Conservation (phyloP, 1,140 invertebrate genomes). For the Oreohelix idahoensis region DNA sequence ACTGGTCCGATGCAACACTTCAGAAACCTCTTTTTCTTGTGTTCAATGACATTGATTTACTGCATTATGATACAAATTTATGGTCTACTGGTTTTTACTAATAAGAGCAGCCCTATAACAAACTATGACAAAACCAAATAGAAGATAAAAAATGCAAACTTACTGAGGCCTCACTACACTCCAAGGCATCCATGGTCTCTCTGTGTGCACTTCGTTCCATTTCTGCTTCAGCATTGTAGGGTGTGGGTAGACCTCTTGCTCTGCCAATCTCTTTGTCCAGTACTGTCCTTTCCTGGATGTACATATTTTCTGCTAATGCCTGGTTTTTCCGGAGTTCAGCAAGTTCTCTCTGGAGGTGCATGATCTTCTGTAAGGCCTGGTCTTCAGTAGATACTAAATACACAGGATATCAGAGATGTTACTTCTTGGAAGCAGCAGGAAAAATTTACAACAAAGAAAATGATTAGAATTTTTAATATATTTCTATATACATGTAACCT, state of each 20-base stretch:
- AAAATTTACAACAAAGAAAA: no score
- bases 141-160: slow-evolving; percentile 46
- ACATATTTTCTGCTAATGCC: slow-evolving; percentile 61
- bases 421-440: no score
- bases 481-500: no score
- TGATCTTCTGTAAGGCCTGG: slow-evolving; percentile 70
- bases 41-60: no score
- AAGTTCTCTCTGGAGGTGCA: slow-evolving; percentile 71
- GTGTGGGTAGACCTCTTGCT: slow-evolving; percentile 56
- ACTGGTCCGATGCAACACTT: no score
- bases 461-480: no score
- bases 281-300: slow-evolving; percentile 48
- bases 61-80: no score
- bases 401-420: no score
- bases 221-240: slow-evolving; percentile 62
- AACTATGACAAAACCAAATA: not conserved
- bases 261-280: slow-evolving; percentile 64
- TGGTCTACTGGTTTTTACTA: no score
- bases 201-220: slow-evolving; percentile 71
- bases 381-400: slow-evolving; percentile 70
- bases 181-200: slow-evolving; percentile 70
- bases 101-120: no score
- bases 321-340: slow-evolving; percentile 70
- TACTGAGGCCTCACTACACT: slow-evolving; percentile 71
- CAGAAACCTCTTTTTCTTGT: no score